Base-by-base conservation (phyloP, 2,797 vertebrate species). In the Sebastes itinus region DNA sequence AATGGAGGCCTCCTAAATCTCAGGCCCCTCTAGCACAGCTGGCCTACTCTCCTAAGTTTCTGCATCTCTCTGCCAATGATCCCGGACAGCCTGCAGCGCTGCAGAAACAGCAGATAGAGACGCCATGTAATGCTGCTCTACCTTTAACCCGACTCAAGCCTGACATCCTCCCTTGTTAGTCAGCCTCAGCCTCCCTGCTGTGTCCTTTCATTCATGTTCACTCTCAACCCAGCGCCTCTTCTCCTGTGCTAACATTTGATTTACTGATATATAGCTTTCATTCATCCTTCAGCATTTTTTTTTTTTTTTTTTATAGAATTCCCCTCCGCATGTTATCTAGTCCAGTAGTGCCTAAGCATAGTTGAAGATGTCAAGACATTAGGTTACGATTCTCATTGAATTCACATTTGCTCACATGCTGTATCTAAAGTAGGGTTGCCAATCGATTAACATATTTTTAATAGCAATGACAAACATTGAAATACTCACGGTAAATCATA, bases 1-100 rank as follows among this genome's bases (percentile, higher is more conserved):
- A 96, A 78, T 96, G 96, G 96, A 93, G 89, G 72, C 84, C 94
- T 71, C 95, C 94, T 46, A 95, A 93, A 82, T 84, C 75, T 64
- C 93, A 93, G 69, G 89, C 87, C 33, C 90, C 94, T 63, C 86
- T 93, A 28, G 75, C 90, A 18, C 89, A 87, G 70, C 82, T 88
- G 2, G 60, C 30, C 27, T 81, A 87, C 60, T 91, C 94, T 60
- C 89, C 92, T 35, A 86, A 83, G 56, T 93, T 84, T 76, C 88
- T 95, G 56, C 91, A 74, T 65, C 71, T 84, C 62, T 75, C 88
- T 83, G 49, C 81, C 42, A 72, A 32, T 61, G 85, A 86, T 49
- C 56, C 80, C 2, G 75, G 77, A 78, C 80, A 90, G 28, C 59
- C 69, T 52, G 77, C 81, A 61, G 65, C 78, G 71, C 81, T 85